Evolutionary conservation across 1,140 invertebrate species (phyloP), one percentile per base, ranked within the genome.

Genomic region (Euwallacea similis): DNA sequence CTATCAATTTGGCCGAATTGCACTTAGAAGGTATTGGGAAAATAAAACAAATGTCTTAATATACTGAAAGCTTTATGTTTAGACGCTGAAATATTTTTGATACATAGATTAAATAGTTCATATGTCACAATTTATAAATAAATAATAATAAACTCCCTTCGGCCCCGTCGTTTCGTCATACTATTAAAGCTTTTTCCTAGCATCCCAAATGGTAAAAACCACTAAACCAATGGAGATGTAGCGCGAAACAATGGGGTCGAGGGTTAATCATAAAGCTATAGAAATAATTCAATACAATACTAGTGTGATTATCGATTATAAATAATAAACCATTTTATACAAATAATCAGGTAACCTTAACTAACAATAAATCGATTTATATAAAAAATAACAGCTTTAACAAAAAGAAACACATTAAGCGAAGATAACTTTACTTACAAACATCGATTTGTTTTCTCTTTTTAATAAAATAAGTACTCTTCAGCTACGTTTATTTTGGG

Each of bases 361-460:
- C 75, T 75, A 73, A 78, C 73, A 76, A 78, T 78, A 76, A 76
- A 74, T 69, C 73, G 74, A 64, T 53, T 77, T 74, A 74, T 74
- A 73, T 74, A 75, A 77, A 77, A 78, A 78, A 74, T 75, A 77
- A 78, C 75, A 77, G 74, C 76, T 77, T 70, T 77, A 76, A 75
- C 75, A 74, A 70, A 74, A 73, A 69, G 21, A 74, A 72, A 75
- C 71, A 74, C 68, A 74, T 56, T 74, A 73, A 77, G 71, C 56
- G 66, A 67, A 69, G 73, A 74, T 72, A 76, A 71, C 69, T 72
- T 67, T 16, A 56, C 9, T 11, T 50, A 50, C 46, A 56, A 56
- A 15, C 16, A 13, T 56, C 16, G 54, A 8, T 56, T 56, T 21
- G 54, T n/a, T 13, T 56, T n/a, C 6, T 50, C 60, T 66, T 68